phyloP scores from a whole-genome alignment of 1,140 invertebrate species.

The Scaptomyza pallida region DNA sequence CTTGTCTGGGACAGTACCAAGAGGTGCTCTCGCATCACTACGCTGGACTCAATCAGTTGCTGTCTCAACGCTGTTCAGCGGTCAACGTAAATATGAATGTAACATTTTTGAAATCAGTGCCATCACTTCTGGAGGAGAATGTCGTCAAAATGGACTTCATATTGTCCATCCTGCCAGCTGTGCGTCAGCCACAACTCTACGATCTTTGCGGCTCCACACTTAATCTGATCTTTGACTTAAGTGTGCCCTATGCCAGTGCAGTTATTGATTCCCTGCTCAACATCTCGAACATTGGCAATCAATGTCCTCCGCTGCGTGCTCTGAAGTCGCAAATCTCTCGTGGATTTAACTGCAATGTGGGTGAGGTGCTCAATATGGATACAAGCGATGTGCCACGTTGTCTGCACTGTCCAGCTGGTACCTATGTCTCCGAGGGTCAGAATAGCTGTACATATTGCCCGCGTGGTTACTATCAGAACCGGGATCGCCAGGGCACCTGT shows the following conservation, averaged over 20 bases:
- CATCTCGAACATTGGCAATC: constrained; percentile 94
- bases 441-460: constrained; percentile 95
- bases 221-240: constrained; percentile 96
- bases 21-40: constrained; percentile 93
- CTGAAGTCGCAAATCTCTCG: constrained; percentile 92
- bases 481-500: constrained; percentile 93
- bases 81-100: constrained; percentile 98
- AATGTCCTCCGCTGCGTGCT: constrained; percentile 95
- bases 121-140: constrained; percentile 92
- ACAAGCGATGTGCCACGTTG: constrained; percentile 96
- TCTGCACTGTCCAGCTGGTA: constrained; percentile 97
- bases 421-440: constrained; percentile 94
- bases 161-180: constrained; percentile 93
- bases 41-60: constrained; percentile 89
- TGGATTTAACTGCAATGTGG: constrained; percentile 96
- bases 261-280: constrained; percentile 95
- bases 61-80: constrained; percentile 96
- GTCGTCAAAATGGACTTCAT: constrained; percentile 94
- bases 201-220: constrained; percentile 97
- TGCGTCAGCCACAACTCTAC: constrained; percentile 94
- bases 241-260: constrained; percentile 95
- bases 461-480: constrained; percentile 96
- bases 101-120: constrained; percentile 92
- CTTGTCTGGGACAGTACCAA: constrained; percentile 94
- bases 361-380: constrained; percentile 96